Conservation (phyloP, 2,113 vertebrate genomes). For the Salvelinus fontinalis region DNA sequence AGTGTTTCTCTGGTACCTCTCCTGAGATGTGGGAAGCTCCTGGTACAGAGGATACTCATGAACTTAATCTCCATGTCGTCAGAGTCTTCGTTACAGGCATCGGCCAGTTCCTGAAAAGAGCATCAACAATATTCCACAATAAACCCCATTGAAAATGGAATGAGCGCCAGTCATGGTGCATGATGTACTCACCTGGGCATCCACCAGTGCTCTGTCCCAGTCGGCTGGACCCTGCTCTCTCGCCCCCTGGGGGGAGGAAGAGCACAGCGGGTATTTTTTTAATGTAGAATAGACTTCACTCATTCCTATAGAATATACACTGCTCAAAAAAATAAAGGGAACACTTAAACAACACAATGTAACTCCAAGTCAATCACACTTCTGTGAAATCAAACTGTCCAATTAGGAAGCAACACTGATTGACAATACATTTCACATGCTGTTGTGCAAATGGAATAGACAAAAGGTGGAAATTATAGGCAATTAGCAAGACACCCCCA, state of each 20-base stretch:
- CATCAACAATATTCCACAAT: background rate
- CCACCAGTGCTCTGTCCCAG: slow-evolving; percentile 73
- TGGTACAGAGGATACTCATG: slow-evolving; percentile 91
- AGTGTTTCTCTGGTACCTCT: slow-evolving; percentile 75
- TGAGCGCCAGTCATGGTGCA: background rate
- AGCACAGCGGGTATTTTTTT: background rate
- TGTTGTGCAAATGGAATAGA: too few relatives aligned
- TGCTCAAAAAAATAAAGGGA: too few relatives aligned
- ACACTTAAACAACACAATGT: too few relatives aligned
- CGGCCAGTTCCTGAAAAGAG: slow-evolving; percentile 81
- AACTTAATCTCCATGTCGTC: slow-evolving; percentile 91
- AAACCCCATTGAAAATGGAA: background rate
- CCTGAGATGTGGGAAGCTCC: slow-evolving; percentile 90
- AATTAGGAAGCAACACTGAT: too few relatives aligned
- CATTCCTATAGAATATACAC: background rate
- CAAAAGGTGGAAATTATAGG: too few relatives aligned
- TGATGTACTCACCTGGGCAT: slow-evolving; percentile 83
- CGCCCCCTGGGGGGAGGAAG: slow-evolving; percentile 77
- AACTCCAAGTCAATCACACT: too few relatives aligned
- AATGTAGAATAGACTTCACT: background rate
- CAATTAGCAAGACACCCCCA: too few relatives aligned
- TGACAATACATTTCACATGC: too few relatives aligned
- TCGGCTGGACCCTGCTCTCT: slow-evolving; percentile 85
- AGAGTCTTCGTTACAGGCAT: slow-evolving; percentile 83
- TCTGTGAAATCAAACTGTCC: too few relatives aligned